phyloP scores from a whole-genome alignment of 2,797 vertebrate species.

The Spatula clypeata region DNA sequence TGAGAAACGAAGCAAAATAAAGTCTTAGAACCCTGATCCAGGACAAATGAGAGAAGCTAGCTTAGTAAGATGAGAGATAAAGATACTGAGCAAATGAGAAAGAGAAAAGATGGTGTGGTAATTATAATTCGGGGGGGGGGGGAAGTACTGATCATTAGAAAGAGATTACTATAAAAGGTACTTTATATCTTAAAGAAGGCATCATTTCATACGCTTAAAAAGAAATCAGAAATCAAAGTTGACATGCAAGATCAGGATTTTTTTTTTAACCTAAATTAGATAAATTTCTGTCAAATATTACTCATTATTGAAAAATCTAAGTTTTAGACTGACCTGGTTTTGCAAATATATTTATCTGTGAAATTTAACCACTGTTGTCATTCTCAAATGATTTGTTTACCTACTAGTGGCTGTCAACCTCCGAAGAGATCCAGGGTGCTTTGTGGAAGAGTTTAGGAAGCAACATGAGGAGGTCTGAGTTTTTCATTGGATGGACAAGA shows the following conservation, averaged over 20 bases:
- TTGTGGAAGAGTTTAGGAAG: not conserved
- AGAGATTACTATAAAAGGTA: not conserved
- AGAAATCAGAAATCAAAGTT: not conserved
- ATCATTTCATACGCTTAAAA: not conserved
- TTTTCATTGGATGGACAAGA: not conserved
- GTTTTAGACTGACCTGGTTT: not conserved
- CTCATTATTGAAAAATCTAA: not conserved
- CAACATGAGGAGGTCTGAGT: not conserved
- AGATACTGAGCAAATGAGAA: not conserved
- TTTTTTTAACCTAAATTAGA: not conserved
- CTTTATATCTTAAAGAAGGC: not conserved
- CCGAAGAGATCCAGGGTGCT: not conserved
- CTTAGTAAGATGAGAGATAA: not conserved
- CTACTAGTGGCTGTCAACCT: not conserved
- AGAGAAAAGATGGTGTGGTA: not conserved
- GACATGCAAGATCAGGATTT: not conserved
- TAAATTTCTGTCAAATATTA: not conserved
- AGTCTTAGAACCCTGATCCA: not conserved
- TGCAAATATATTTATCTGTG: not conserved
- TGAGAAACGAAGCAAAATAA: not conserved
- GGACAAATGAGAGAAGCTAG: rapidly evolving
- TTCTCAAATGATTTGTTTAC: not conserved
- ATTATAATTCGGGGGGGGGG: not conserved
- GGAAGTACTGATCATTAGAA: not conserved
- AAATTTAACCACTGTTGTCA: not conserved